Conservation (phyloP, 2,888 invertebrate species). For the Cephalotes varians region DNA sequence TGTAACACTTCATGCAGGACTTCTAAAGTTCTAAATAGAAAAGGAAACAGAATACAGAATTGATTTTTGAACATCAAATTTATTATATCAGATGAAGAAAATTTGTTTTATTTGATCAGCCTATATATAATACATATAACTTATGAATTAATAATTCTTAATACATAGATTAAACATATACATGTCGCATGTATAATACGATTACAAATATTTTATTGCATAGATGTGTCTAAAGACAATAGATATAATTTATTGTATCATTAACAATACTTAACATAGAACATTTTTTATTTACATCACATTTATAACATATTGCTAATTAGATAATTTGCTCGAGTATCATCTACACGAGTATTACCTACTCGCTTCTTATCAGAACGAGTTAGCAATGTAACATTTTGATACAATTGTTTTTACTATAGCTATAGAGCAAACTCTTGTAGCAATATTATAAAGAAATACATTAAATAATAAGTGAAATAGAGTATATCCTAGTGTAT, state of each 20-base stretch:
- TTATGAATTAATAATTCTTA: background rate
- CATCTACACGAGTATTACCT: slow-evolving; percentile 5
- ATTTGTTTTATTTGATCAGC: background rate
- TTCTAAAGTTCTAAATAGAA: background rate
- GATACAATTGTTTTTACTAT: slow-evolving; percentile 39
- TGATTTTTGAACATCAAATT: background rate
- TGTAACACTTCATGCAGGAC: background rate
- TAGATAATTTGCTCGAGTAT: slow-evolving; percentile 41
- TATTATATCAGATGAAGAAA: slow-evolving; percentile 10
- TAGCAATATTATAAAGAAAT: slow-evolving; percentile 57
- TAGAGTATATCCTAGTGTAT: slow-evolving; percentile 75
- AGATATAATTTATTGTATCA: slow-evolving; percentile 72
- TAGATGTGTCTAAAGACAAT: slow-evolving; percentile 83
- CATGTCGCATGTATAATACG: slow-evolving; percentile 37
- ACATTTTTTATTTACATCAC: slow-evolving; percentile 63
- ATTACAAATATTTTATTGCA: slow-evolving; percentile 81
- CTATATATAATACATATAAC: background rate
- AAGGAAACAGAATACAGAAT: background rate
- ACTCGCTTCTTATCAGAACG: background rate
- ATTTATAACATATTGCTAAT: slow-evolving; percentile 68
- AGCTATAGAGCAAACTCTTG: slow-evolving; percentile 33
- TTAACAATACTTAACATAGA: slow-evolving; percentile 69
- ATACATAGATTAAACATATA: too few relatives aligned
- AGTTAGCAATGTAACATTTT: slow-evolving; percentile 54
- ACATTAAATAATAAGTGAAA: slow-evolving; percentile 64